Evolutionary conservation across 2,797 vertebrate genomes (phyloP).

Genomic region (Taenioides sp.): DNA sequence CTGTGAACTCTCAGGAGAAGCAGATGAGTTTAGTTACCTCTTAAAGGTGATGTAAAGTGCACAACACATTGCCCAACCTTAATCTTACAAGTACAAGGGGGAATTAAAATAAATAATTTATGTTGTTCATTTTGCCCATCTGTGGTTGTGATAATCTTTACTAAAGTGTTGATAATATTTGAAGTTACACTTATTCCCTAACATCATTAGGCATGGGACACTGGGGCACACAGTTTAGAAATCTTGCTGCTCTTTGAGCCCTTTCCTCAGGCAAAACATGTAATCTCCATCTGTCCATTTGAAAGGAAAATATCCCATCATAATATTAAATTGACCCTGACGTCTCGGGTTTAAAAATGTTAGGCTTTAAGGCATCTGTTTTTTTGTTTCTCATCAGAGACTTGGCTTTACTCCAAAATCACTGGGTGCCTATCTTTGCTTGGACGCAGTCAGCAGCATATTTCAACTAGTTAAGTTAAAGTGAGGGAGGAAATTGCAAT

Average conservation of each 20-base stretch:
- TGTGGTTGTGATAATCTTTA: neutral
- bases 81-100: neutral
- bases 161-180: neutral
- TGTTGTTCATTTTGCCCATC: neutral
- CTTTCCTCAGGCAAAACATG: constrained; percentile 39
- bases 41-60: neutral
- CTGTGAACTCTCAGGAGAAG: too few relatives aligned
- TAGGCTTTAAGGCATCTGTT: constrained; percentile 46
- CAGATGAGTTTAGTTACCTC: too few relatives aligned
- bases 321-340: constrained; percentile 56
- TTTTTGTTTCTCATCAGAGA: constrained; percentile 33
- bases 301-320: constrained; percentile 32
- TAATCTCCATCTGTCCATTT: constrained; percentile 30
- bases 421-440: constrained; percentile 34
- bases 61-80: too few relatives aligned
- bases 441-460: constrained; percentile 32
- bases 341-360: constrained; percentile 32
- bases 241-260: constrained; percentile 2
- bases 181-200: neutral
- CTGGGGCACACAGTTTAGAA: neutral
- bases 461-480: constrained; percentile 50
- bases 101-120: neutral
- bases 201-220: neutral
- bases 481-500: constrained; percentile 48
- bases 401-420: constrained; percentile 40